A percentile compares a stretch with the other conserved stretches of the same genome.
Evolutionary conservation across 1,140 invertebrate genomes (phyloP).

Genomic region (Neoseiulus cucumeris): DNA sequence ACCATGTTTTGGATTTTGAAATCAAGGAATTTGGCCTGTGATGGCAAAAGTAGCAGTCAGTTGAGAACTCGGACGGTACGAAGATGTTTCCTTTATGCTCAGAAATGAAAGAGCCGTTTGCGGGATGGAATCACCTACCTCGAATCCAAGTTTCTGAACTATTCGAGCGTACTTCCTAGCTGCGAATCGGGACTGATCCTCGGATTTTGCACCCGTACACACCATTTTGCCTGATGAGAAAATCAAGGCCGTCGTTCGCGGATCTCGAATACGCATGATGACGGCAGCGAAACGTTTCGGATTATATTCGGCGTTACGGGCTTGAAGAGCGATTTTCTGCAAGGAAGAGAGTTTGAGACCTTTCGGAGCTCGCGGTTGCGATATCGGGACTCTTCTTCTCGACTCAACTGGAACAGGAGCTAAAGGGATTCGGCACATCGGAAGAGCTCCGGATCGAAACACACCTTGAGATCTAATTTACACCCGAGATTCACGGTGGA

Average conservation of each 20-base stretch:
- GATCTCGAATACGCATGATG: slow-evolving; percentile 97
- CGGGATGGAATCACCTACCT: slow-evolving; percentile 26
- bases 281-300: slow-evolving; percentile 99
- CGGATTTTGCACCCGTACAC: slow-evolving; percentile 98
- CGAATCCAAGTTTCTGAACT: slow-evolving; percentile 94
- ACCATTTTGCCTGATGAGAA: slow-evolving; percentile 99
- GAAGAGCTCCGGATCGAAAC: neutral
- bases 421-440: neutral
- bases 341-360: slow-evolving; percentile 25
- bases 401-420: neutral
- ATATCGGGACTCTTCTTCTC: neutral
- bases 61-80: no score
- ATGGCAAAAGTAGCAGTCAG: slow-evolving; percentile 22
- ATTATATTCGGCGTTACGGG: slow-evolving; percentile 98
- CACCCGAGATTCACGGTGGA: slow-evolving; percentile 94
- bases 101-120: slow-evolving; percentile 1
- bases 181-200: slow-evolving; percentile 85
- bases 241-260: slow-evolving; percentile 92
- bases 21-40: slow-evolving; percentile 89
- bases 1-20: slow-evolving; percentile 99
- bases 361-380: neutral
- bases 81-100: neutral
- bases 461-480: slow-evolving; percentile 64
- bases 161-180: slow-evolving; percentile 97
- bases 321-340: slow-evolving; percentile 85